Conservation (phyloP, 2,888 invertebrate genomes). For the Chelonus formosanus region DNA sequence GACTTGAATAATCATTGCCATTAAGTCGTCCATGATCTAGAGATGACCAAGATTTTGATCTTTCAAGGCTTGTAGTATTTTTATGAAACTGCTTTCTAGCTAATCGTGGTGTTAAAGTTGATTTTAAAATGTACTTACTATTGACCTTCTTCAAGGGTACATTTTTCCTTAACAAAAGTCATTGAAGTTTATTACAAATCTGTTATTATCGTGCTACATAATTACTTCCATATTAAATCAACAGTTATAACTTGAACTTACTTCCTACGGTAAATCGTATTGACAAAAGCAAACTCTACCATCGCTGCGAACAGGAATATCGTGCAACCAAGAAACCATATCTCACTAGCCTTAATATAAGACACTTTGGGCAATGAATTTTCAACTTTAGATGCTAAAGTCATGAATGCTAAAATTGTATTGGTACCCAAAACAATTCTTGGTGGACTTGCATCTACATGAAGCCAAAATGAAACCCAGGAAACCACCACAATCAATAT, state of each 20-base stretch:
- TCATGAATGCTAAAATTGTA: conserved; percentile 88
- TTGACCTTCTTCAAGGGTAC: conserved; percentile 78
- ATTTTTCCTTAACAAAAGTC: conserved; percentile 69
- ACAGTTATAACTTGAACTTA: conserved; percentile 61
- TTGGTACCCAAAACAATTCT: conserved; percentile 85
- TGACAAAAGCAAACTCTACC: conserved; percentile 89
- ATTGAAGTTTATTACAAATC: background rate
- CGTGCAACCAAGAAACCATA: conserved; percentile 88
- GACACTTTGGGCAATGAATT: conserved; percentile 89
- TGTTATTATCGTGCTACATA: background rate
- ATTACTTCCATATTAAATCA: background rate
- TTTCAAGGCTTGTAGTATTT: conserved; percentile 71
- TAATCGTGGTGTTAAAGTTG: conserved; percentile 81
- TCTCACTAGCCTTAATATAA: conserved; percentile 88
- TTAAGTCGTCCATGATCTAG: conserved; percentile 70
- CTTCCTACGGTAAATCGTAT: conserved; percentile 87
- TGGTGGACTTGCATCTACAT: conserved; percentile 85
- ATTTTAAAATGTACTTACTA: conserved; percentile 85
- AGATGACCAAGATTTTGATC: conserved; percentile 79
- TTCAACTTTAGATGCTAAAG: conserved; percentile 83
- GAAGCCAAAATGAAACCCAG: conserved; percentile 91
- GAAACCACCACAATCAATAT: conserved; percentile 87
- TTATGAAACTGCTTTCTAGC: conserved; percentile 77
- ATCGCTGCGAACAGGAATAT: conserved; percentile 86
- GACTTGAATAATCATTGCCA: conserved; percentile 71